phyloP scores from a whole-genome alignment of 2,113 vertebrate genomes.

The Aptenodytes forsteri region DNA sequence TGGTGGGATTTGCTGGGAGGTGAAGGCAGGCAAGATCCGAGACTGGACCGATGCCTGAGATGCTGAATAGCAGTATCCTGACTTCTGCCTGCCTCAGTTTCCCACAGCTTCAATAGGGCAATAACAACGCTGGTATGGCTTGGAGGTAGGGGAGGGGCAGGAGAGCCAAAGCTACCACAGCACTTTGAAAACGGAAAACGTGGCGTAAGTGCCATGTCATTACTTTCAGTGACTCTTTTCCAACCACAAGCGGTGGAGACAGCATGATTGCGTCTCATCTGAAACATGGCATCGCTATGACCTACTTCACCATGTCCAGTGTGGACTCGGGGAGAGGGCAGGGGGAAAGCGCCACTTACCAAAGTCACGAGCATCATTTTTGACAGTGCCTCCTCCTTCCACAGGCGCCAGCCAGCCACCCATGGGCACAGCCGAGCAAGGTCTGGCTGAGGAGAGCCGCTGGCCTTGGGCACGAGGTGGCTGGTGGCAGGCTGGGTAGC shows the following conservation, averaged over 20 bases:
- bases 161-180: neutral
- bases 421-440: accelerated
- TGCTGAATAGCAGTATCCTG: neutral
- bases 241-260: neutral
- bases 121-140: neutral
- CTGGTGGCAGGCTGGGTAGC: neutral
- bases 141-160: neutral
- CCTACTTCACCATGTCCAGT: neutral
- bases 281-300: accelerated
- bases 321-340: accelerated
- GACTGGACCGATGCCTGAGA: neutral
- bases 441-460: neutral
- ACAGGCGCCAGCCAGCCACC: neutral
- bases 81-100: neutral
- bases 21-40: accelerated
- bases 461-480: accelerated
- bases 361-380: accelerated
- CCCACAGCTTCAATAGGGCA: neutral
- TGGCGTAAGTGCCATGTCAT: neutral
- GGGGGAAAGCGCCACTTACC: neutral
- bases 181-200: neutral
- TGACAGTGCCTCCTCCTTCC: neutral
- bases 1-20: neutral
- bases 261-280: accelerated
- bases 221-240: neutral